phyloP scores from a whole-genome alignment of 1,140 invertebrate genomes.

The Cherax quadricarinatus region DNA sequence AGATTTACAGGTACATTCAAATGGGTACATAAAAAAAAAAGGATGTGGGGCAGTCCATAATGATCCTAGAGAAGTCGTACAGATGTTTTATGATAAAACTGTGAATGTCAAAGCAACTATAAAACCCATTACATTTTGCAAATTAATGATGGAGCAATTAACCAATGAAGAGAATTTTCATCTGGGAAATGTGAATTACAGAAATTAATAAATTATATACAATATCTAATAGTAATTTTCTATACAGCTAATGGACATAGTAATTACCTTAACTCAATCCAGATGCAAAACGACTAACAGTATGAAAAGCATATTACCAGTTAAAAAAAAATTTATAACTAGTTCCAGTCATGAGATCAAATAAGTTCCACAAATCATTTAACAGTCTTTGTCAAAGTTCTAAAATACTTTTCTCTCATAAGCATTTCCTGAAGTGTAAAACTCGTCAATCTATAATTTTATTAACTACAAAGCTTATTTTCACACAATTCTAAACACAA shows the following conservation, averaged over 20 bases:
- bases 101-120: background rate
- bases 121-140: background rate
- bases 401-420: background rate
- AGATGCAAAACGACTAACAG: background rate
- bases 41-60: background rate
- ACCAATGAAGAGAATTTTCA: background rate
- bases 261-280: too few species aligned
- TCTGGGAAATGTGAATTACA: background rate
- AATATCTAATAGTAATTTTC: background rate
- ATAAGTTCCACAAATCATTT: background rate
- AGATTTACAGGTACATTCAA: background rate
- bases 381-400: background rate
- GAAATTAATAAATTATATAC: background rate
- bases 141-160: background rate
- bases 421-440: background rate
- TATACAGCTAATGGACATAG: background rate
- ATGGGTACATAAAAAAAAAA: background rate
- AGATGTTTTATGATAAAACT: background rate
- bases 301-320: background rate
- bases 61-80: background rate
- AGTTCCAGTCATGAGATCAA: background rate
- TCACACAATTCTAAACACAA: conserved; percentile 18
- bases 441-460: background rate
- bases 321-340: background rate
- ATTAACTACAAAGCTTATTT: background rate